Base-by-base conservation (phyloP, 2,113 vertebrate genomes). In the Tapirus terrestris region DNA sequence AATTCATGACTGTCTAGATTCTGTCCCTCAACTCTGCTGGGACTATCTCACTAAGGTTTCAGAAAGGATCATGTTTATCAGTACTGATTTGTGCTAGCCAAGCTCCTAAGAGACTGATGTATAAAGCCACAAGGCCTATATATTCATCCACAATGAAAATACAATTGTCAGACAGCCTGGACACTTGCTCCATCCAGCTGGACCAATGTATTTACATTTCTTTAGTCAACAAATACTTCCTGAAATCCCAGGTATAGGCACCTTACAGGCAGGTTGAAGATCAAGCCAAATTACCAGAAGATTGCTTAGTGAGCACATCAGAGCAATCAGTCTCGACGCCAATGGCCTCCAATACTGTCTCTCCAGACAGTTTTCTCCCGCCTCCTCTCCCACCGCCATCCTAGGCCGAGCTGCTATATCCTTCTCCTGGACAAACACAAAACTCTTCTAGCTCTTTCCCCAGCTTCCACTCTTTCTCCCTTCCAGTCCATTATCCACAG, bases 391-490 rank as follows among this genome's bases (percentile, higher is more conserved):
- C 13, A 25, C 56, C 83, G 60, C 39, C 18, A 20, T 23, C 63
- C 25, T 36, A 3, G 45, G 10, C 61, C 16, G 39, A 36, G 13
- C 5, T 1, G 6, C 43, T 23, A 25, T 2, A 4, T 20, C 16
- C 27, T 80, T 29, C 8, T 61, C 17, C 56, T 29, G 23, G 43
- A 83, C 75, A 67, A 36, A 86, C 48, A 6, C 20, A 33, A 61
- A 77, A 45, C 27, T 20, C 67, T 14, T 51, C 13, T 20, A 67
- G 25, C 23, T 21, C 11, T 39, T 60, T 31, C 21, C 53, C 68
- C 31, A 67, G 31, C 45, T 56, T 86, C 43, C 0, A 0, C 9
- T 6, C 56, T 65, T 36, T 16, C 33, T 70, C 23, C 39, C 23
- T 73, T n/a, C 60, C 27, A 60, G 77, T 5, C 51, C 58, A 17